Base-by-base conservation (phyloP, 64 coral and sea anemone genomes). In the Platygyra sinensis region DNA sequence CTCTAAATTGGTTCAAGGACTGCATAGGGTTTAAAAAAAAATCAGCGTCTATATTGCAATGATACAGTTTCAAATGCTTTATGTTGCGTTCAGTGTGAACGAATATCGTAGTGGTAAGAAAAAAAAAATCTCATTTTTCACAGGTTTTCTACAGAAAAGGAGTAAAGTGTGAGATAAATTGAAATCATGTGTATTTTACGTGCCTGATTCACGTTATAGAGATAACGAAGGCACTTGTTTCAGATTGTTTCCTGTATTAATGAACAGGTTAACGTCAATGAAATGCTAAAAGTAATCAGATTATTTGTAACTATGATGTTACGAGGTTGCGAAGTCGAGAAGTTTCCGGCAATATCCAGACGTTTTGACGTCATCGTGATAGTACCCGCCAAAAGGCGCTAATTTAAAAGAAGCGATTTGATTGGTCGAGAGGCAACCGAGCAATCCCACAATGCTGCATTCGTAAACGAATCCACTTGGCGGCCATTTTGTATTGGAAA, bases 401-500 rank as follows among this genome's bases (percentile, higher is more conserved):
- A 85, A 51, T 85, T 85, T 27, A 51, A 85, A 85, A 24, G 20
- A 2, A 50, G 33, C 4, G 17, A 51, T 38, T 22, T 85, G 62
- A 85, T 85, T 85, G 81, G 81, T 85, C 63, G 11, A 85, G 0
- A 9, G 1, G 18, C 10, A 10, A 6, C 10, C 3, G 12, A 50
- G 12, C 36, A 46, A 72, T 50, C 81, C 81, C 81, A 69, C 63
- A 85, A 51, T 85, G 32, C 81, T 16, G 22, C 20, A 52, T 25
- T 71, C 12, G 9, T 11, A 33, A 51, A 51, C 22, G 22, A 71
- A 46, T 5, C 12, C 12, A 9, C 74, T 85, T 85, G 81, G 81
- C 81, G 62, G 81, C 81, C 81, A 85, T 85, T 85, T 85, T 85
- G 81, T 20, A 85, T 85, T 85, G 39, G 62, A 85, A 81, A 85